phyloP scores from a whole-genome alignment of 92 coral and sea anemone species.

The Hydrozoanthus gracilis region DNA sequence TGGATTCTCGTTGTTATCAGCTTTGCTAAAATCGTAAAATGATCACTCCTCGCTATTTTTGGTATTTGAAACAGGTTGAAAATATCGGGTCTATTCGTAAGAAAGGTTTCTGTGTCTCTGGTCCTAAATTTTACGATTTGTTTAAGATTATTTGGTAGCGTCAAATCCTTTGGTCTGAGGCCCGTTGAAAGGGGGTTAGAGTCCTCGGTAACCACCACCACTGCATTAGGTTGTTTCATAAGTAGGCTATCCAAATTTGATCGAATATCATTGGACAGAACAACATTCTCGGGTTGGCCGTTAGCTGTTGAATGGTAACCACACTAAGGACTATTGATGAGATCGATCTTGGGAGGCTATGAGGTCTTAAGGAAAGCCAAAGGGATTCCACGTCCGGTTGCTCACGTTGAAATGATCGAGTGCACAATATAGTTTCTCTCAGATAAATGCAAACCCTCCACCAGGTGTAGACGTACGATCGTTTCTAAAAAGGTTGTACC shows the following conservation, averaged over 20 bases:
- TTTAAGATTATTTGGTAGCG: conserved; percentile 50
- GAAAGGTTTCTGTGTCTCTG: conserved; percentile 58
- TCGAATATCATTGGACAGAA: conserved; percentile 28
- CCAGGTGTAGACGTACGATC: conserved; percentile 49
- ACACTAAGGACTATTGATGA: conserved; percentile 46
- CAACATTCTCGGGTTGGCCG: conserved; percentile 10
- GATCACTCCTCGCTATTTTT: not conserved
- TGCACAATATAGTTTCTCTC: conserved; percentile 37
- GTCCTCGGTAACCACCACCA: conserved; percentile 30
- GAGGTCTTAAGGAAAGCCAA: conserved; percentile 40
- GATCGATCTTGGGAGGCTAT: conserved; percentile 48
- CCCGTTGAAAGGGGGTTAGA: conserved; percentile 62
- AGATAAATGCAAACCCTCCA: conserved; percentile 50
- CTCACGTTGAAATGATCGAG: conserved; percentile 42
- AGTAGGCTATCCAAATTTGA: conserved; percentile 30
- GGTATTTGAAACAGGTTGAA: not conserved
- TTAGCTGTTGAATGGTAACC: conserved; percentile 46
- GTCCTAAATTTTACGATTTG: conserved; percentile 65
- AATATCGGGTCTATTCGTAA: conserved; percentile 54
- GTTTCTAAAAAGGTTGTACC: conserved; percentile 43
- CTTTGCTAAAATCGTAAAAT: not conserved
- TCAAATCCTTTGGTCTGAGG: conserved; percentile 42
- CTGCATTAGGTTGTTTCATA: conserved; percentile 45
- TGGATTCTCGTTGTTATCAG: not conserved
- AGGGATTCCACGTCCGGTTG: conserved; percentile 41